Evolutionary conservation across 2,113 vertebrate genomes (phyloP).

Genomic region (Otolemur garnettii): DNA sequence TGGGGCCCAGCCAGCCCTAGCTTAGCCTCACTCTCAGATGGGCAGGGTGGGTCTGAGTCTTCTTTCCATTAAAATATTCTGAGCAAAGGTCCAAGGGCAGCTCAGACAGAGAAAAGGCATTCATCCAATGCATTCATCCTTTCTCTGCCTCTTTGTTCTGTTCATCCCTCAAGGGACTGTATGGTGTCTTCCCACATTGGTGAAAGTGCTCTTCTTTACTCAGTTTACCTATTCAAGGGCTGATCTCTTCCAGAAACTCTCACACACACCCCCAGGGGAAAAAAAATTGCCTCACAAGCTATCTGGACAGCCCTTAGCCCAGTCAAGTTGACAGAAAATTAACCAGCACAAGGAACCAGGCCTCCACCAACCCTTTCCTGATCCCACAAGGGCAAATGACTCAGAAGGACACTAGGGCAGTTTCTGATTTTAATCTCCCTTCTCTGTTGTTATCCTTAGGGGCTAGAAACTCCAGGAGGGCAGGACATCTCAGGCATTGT

Average conservation of each 20-base stretch:
- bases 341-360: background rate
- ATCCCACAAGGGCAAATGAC: background rate
- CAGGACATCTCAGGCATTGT: rapidly evolving
- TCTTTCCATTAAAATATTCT: too few relatives aligned
- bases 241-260: background rate
- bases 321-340: background rate
- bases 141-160: rapidly evolving
- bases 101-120: background rate
- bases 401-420: background rate
- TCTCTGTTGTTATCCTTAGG: background rate
- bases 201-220: background rate
- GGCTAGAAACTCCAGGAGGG: background rate
- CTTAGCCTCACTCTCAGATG: too few relatives aligned
- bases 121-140: too few relatives aligned
- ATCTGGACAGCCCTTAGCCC: background rate
- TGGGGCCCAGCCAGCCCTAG: too few relatives aligned
- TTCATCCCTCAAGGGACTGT: background rate
- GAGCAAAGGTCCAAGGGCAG: background rate
- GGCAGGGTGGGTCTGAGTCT: too few relatives aligned
- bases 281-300: background rate
- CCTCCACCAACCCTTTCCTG: too few relatives aligned
- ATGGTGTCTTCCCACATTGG: background rate
- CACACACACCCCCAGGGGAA: background rate
- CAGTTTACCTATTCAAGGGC: background rate
- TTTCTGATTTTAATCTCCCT: background rate